A percentile compares a stretch with the other conserved stretches of the same genome.
Conservation (phyloP, 2,113 vertebrate genomes). For the Tichodroma muraria region DNA sequence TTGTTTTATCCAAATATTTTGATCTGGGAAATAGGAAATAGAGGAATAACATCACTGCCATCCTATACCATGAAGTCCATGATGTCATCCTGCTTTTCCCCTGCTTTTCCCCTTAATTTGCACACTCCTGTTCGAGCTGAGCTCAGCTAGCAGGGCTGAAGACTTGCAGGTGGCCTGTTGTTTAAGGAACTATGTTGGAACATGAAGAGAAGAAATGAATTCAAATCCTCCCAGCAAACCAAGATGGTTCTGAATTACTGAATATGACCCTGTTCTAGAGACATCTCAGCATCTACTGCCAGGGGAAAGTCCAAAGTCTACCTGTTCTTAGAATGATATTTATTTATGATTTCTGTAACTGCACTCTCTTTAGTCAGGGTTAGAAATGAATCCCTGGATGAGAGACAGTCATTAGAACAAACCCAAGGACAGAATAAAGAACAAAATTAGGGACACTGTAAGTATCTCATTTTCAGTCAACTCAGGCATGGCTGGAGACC, state of each 20-base stretch:
- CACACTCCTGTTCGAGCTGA: not conserved
- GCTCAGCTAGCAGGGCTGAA: not conserved
- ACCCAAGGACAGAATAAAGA: not conserved
- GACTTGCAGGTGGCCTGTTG: not conserved
- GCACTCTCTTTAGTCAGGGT: not conserved
- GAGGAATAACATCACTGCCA: not conserved
- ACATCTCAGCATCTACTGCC: not conserved
- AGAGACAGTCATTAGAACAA: not conserved
- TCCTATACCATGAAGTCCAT: not conserved
- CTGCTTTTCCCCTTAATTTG: too few relatives aligned
- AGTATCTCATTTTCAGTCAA: not conserved
- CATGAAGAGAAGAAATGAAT: not conserved
- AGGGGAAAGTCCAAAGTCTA: not conserved
- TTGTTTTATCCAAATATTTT: not conserved
- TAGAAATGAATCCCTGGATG: not conserved
- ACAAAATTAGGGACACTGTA: not conserved
- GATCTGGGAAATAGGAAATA: not conserved
- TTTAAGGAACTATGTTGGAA: not conserved
- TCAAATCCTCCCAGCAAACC: not conserved
- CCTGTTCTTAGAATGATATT: not conserved
- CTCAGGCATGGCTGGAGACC: not conserved
- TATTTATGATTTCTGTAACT: not conserved
- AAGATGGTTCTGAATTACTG: not conserved
- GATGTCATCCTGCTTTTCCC: not conserved
- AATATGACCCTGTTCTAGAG: not conserved